Conservation (phyloP, 2,797 vertebrate species). For the Crenuchus spilurus region DNA sequence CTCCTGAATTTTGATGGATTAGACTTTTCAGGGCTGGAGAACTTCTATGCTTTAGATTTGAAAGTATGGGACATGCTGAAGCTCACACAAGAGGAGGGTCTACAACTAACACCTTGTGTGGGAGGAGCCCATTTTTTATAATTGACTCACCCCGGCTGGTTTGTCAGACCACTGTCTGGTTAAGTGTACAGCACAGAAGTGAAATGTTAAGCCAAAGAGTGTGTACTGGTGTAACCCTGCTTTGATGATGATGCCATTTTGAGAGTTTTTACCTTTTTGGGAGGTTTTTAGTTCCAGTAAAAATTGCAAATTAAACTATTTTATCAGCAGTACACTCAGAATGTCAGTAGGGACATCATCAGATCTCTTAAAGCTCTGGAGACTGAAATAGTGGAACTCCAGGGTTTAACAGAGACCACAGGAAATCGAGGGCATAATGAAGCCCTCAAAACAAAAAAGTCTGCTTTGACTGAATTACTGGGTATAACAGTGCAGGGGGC, state of each 20-base stretch:
- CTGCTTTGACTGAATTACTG: background rate
- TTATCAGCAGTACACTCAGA: slow-evolving; percentile 21
- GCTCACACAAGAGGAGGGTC: too few relatives aligned
- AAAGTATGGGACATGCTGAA: too few relatives aligned
- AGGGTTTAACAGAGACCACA: background rate
- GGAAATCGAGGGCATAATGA: slow-evolving; percentile 2
- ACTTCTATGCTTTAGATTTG: too few relatives aligned
- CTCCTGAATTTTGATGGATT: too few relatives aligned
- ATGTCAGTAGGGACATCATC: slow-evolving; percentile 9
- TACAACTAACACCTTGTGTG: too few relatives aligned
- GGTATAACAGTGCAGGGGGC: slow-evolving; percentile 22
- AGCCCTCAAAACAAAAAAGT: slow-evolving; percentile 6
- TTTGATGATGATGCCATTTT: too few relatives aligned
- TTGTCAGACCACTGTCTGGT: background rate
- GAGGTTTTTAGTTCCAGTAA: background rate
- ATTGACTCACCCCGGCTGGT: background rate
- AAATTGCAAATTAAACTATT: background rate
- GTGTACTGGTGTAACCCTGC: too few relatives aligned
- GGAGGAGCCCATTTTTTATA: too few relatives aligned
- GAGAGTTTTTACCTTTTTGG: background rate
- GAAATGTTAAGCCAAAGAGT: background rate
- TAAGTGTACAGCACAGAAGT: background rate
- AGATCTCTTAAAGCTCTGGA: slow-evolving; percentile 21
- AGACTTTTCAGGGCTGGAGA: too few relatives aligned
- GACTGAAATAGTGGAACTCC: slow-evolving; percentile 4